A percentile compares a stretch with the other conserved stretches of the same genome.
These are phyloP conservation scores for Pachyrhynchus sulphureomaculatus DNA, from an alignment of 1,140 invertebrate genomes.

Conservation along the genomic window DNA sequence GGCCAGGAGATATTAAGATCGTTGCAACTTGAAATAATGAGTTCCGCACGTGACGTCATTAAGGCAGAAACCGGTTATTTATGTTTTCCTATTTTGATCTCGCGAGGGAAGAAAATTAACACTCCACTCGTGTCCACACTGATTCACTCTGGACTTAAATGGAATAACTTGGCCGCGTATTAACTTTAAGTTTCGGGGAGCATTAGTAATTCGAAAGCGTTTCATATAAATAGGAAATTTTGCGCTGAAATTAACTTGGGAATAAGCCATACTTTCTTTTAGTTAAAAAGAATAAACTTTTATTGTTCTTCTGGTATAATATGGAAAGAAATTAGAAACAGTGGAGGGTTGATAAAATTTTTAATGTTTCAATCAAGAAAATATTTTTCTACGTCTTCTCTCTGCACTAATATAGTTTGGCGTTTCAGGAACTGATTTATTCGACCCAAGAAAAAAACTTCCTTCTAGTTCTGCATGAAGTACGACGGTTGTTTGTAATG, in stretches of 20 bases:
- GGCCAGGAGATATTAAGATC: conserved; percentile 48
- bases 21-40: conserved; percentile 52
- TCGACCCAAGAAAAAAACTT: too few relatives aligned
- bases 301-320: conserved; percentile 9
- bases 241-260: conserved; percentile 32
- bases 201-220: conserved; percentile 33
- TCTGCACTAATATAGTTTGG: too few relatives aligned
- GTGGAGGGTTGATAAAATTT: too few relatives aligned
- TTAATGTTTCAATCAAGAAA: too few relatives aligned
- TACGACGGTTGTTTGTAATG: too few relatives aligned
- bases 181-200: conserved; percentile 25
- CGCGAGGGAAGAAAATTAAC: conserved; percentile 51
- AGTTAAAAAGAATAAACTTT: conserved; percentile 11
- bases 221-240: conserved; percentile 36
- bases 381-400: too few relatives aligned
- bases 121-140: conserved; percentile 48
- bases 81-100: conserved; percentile 51
- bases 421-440: too few relatives aligned
- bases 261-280: conserved; percentile 17
- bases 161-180: conserved; percentile 40
- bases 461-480: too few relatives aligned
- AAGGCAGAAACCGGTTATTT: conserved; percentile 53
- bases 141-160: conserved; percentile 43
- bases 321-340: background rate
- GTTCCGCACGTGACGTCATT: conserved; percentile 54